Base-by-base conservation (phyloP, 2,888 invertebrate genomes). In the Andrena flavipes region DNA sequence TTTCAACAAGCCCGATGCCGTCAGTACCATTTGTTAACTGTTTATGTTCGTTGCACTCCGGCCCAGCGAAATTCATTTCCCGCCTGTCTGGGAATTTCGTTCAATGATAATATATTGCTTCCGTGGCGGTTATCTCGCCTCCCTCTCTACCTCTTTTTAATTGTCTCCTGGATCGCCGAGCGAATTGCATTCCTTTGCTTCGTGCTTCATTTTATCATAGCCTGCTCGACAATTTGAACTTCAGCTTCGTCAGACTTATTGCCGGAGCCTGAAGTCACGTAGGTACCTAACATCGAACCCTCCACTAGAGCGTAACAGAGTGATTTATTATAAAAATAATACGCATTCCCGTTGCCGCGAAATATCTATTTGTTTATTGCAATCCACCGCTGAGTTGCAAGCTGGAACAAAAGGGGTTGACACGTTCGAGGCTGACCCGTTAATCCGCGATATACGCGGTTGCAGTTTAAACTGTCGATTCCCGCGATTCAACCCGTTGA, bases 21-120 rank as follows among this genome's bases (percentile, higher is more conserved):
- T 26, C 54, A 26, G 71, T 48, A 26, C 16, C 68, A 72, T 82
- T 85, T 84, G 85, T 85, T 85, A 85, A 85, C 85, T 68, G 82
- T 85, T 85, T 70, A 78, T 68, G 72, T 48, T 33, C 42, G 20
- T 56, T 26, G 23, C 69, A 26, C 51, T 73, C 60, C 73, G 54
- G 42, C 65, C 48, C 51, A 26, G 49, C 13, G 62, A 29, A 77
- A 77, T 83, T 76, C 68, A 68, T 84, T 71, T 26, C 60, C 30
- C 51, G 29, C 23, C 2, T 16, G 42, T 30, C 30, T 13, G 23
- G 3, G 20, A 76, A 51, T 69, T 74, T 29, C 48, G 48, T 59
- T 67, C 59, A 35, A 30, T 67, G 56, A 42, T 42, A 51, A 60
- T 42, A 48, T 23, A 70, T 42, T 4, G 30, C 16, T 35, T 16